Evolutionary conservation across 2,797 vertebrate genomes (phyloP).

Genomic region (Malacoctenus gilli): DNA sequence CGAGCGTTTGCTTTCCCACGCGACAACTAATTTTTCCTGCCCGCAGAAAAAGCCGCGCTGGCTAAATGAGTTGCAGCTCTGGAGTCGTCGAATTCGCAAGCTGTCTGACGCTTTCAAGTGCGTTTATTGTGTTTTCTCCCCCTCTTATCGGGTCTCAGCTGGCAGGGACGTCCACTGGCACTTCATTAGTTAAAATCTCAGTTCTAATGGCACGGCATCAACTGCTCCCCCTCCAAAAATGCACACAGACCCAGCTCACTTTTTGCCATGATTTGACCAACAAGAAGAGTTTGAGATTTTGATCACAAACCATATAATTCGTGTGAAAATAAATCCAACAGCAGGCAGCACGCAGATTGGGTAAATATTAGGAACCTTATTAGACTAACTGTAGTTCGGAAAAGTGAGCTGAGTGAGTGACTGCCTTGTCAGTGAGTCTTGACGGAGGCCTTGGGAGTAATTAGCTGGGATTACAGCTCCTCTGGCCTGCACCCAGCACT

Average conservation of each 20-base stretch:
- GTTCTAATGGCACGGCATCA: slow-evolving; percentile 57
- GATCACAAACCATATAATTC: slow-evolving; percentile 57
- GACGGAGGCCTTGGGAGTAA: slow-evolving; percentile 77
- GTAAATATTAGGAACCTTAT: slow-evolving; percentile 71
- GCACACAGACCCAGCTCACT: slow-evolving; percentile 44
- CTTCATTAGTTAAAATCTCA: slow-evolving; percentile 53
- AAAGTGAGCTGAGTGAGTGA: slow-evolving; percentile 68
- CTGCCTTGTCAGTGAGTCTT: slow-evolving; percentile 65
- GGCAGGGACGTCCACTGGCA: slow-evolving; percentile 48
- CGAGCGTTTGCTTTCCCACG: too few species aligned
- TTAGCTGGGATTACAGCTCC: slow-evolving; percentile 78
- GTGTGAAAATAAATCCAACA: slow-evolving; percentile 59
- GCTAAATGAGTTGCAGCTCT: slow-evolving; percentile 66
- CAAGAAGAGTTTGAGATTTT: slow-evolving; percentile 29
- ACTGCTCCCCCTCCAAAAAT: slow-evolving; percentile 48
- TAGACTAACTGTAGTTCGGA: slow-evolving; percentile 60
- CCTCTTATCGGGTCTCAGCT: slow-evolving; percentile 32
- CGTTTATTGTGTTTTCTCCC: slow-evolving; percentile 14
- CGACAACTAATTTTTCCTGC: slow-evolving; percentile 38
- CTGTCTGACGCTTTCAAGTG: slow-evolving; percentile 53
- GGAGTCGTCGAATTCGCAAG: slow-evolving; percentile 35
- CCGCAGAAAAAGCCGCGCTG: slow-evolving; percentile 36
- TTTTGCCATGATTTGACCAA: slow-evolving; percentile 35
- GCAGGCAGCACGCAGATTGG: slow-evolving; percentile 44
- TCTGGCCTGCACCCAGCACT: slow-evolving; percentile 69